These are phyloP conservation scores for Mormoops blainvillei DNA, from an alignment of 2,113 vertebrate species.

Conservation along the genomic window DNA sequence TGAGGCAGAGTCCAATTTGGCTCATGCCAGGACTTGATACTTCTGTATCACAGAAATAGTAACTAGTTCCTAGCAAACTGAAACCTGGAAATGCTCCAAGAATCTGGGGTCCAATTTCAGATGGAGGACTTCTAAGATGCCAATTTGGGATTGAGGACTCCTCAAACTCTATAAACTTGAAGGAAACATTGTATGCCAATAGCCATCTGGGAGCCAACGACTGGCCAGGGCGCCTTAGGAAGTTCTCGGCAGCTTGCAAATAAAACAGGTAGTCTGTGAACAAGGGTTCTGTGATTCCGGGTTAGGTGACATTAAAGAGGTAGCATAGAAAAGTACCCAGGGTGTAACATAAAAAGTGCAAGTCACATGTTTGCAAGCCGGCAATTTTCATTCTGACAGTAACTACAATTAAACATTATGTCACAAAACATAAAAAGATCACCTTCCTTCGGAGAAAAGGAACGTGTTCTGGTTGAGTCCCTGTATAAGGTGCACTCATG, in stretches of 20 bases:
- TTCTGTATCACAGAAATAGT: neutral
- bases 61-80: neutral
- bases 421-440: neutral
- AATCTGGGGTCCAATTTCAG: conserved; percentile 5
- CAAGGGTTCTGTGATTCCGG: neutral
- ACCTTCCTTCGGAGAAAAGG: neutral
- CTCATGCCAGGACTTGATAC: neutral
- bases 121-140: neutral
- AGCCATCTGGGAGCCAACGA: neutral
- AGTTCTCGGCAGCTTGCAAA: neutral
- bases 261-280: neutral
- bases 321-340: neutral
- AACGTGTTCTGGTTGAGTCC: neutral
- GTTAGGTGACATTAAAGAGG: neutral
- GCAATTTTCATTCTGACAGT: neutral
- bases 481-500: neutral
- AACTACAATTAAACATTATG: neutral
- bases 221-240: neutral
- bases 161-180: neutral
- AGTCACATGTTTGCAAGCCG: neutral
- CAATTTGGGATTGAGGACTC: neutral
- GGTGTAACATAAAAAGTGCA: neutral
- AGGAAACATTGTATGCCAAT: neutral
- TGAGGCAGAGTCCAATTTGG: neutral
- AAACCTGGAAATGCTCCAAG: neutral